Conservation (phyloP, 2,888 invertebrate species). For the Tetheella fluctuosa region DNA sequence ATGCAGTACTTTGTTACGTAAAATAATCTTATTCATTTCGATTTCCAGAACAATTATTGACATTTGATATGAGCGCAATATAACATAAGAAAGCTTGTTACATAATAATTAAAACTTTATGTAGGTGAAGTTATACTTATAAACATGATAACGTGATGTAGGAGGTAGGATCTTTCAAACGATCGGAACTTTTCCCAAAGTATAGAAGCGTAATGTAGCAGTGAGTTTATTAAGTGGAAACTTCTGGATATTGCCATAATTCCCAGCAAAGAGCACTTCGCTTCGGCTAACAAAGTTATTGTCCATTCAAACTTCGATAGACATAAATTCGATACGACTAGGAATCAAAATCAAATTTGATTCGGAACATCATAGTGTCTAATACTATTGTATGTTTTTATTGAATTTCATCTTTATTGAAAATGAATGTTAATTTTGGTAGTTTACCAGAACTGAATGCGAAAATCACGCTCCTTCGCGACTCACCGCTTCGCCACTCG, state of each 20-base stretch:
- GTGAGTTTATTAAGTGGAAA: conserved; percentile 40
- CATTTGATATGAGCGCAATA: not conserved
- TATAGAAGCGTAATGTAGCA: conserved; percentile 20
- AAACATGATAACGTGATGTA: not conserved
- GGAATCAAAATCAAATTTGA: conserved; percentile 55
- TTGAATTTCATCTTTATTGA: conserved; percentile 21
- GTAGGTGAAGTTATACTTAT: not conserved
- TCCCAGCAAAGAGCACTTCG: conserved; percentile 49
- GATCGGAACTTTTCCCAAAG: conserved; percentile 25
- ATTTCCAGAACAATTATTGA: not conserved
- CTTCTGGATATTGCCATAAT: conserved; percentile 42
- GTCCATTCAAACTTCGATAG: conserved; percentile 61
- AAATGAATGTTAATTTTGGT: not conserved
- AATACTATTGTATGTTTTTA: conserved; percentile 46
- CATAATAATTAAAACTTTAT: not conserved
- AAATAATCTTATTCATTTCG: not conserved
- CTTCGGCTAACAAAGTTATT: conserved; percentile 58
- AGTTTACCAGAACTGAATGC: not conserved
- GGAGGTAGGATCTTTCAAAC: not conserved
- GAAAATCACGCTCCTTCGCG: conserved; percentile 24
- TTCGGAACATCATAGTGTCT: conserved; percentile 48
- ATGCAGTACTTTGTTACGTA: not conserved
- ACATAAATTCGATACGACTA: conserved; percentile 58
- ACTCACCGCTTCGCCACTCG: not conserved
- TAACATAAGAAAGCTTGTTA: not conserved